Evolutionary conservation across 2,888 invertebrate species (phyloP).

Genomic region (Amphipyra tragopoginis): DNA sequence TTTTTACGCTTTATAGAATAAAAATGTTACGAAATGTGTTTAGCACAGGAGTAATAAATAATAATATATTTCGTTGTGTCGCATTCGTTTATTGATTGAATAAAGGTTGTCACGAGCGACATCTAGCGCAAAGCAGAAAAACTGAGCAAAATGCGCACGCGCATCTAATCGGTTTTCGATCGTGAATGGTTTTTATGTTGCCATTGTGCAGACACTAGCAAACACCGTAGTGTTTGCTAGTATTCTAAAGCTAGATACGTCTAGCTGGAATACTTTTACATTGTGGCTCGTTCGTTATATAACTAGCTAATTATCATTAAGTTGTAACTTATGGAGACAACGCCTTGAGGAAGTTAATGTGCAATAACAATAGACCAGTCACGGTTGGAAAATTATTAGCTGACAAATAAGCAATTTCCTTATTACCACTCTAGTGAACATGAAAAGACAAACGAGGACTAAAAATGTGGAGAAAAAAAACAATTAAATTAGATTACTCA

Average conservation of each 20-base stretch:
- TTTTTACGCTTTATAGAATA: slow-evolving; percentile 89
- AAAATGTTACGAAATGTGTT: slow-evolving; percentile 88
- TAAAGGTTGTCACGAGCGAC: slow-evolving; percentile 70
- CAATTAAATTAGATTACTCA: slow-evolving; percentile 39
- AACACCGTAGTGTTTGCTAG: slow-evolving; percentile 11
- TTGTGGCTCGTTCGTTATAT: slow-evolving; percentile 52
- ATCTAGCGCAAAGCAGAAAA: slow-evolving; percentile 74
- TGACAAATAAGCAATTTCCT: slow-evolving; percentile 83
- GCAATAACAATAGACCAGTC: slow-evolving; percentile 81
- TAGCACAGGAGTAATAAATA: slow-evolving; percentile 84
- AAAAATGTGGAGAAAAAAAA: slow-evolving; percentile 47
- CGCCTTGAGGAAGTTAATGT: slow-evolving; percentile 79
- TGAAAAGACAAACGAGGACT: slow-evolving; percentile 68
- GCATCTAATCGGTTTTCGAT: slow-evolving; percentile 72
- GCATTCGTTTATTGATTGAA: slow-evolving; percentile 60
- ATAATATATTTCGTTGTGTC: slow-evolving; percentile 64
- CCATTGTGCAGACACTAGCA: slow-evolving; percentile 49
- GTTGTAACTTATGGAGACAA: slow-evolving; percentile 73
- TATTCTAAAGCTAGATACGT: slow-evolving; percentile 5
- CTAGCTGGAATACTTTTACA: slow-evolving; percentile 48
- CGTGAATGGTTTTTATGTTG: slow-evolving; percentile 58
- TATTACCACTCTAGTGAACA: slow-evolving; percentile 75
- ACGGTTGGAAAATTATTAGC: slow-evolving; percentile 80
- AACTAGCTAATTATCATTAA: slow-evolving; percentile 73
- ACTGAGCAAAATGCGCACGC: slow-evolving; percentile 77